phyloP scores from a whole-genome alignment of 2,797 vertebrate species.

The Danionella dracula region DNA sequence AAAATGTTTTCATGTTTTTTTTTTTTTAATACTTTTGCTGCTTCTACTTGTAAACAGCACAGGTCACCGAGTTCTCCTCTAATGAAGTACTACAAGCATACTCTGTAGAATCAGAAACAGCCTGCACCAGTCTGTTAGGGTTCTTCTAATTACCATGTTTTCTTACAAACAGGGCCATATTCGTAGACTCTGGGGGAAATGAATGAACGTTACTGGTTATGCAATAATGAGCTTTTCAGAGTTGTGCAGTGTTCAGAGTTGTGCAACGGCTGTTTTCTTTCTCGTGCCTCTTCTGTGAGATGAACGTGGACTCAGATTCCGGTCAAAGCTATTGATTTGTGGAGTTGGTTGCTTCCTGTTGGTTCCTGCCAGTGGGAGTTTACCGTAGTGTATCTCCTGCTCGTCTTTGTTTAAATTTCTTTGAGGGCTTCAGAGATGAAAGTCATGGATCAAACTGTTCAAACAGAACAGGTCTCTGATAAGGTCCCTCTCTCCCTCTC shows the following conservation, averaged over 20 bases:
- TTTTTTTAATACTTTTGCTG: neutral
- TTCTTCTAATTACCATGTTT: conserved; percentile 52
- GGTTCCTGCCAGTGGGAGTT: conserved; percentile 55
- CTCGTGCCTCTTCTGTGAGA: neutral
- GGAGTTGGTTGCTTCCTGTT: conserved; percentile 56
- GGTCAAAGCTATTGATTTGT: conserved; percentile 62
- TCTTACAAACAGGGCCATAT: conserved; percentile 57
- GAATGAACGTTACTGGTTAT: conserved; percentile 37
- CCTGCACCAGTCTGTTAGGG: conserved; percentile 29
- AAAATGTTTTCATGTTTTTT: too few species aligned
- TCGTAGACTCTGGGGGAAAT: conserved; percentile 56
- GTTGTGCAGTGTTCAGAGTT: conserved; percentile 31
- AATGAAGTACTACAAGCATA: conserved; percentile 8
- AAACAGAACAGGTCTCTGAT: neutral
- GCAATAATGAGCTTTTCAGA: conserved; percentile 21
- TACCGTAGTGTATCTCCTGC: neutral
- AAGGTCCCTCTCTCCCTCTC: neutral
- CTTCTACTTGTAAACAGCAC: neutral
- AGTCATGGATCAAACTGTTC: neutral
- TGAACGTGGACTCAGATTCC: conserved; percentile 39
- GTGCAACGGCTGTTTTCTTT: conserved; percentile 35
- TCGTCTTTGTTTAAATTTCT: neutral
- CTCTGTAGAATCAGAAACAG: conserved; percentile 33
- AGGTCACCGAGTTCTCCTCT: conserved; percentile 47
- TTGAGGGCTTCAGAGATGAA: neutral